Percentiles rank a stretch among this genome's conserved stretches.
These are phyloP conservation scores for Bothrops jararaca DNA, from an alignment of 2,113 vertebrate genomes.

Conservation along the genomic window DNA sequence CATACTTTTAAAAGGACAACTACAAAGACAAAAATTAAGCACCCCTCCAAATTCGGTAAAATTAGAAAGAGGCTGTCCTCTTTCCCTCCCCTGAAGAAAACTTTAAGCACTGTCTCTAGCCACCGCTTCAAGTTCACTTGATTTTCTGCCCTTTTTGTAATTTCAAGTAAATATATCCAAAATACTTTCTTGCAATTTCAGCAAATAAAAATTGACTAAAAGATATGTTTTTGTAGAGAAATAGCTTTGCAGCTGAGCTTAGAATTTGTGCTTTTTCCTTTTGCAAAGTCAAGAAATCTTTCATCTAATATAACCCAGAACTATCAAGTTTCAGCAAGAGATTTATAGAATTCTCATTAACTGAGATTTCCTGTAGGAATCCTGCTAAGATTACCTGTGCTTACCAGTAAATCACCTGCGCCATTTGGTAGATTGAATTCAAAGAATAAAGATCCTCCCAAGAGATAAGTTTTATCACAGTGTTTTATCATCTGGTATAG, in stretches of 20 bases:
- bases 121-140: background rate
- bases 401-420: background rate
- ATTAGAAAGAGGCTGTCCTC: background rate
- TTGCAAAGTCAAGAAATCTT: background rate
- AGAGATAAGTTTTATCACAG: background rate
- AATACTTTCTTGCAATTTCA: background rate
- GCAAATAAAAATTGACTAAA: background rate
- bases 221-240: background rate
- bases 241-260: background rate
- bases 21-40: background rate
- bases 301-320: background rate
- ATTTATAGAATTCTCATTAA: slow-evolving; percentile 8
- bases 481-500: background rate
- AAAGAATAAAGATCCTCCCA: background rate
- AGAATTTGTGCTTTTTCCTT: background rate
- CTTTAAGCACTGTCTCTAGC: background rate
- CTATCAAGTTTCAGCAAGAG: background rate
- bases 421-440: background rate
- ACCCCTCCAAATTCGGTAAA: background rate
- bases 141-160: background rate
- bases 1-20: background rate
- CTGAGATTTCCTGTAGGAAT: background rate
- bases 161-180: background rate
- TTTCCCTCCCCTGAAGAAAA: background rate
- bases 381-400: background rate